Evolutionary conservation across 2,797 vertebrate species (phyloP), one percentile per base, ranked within the genome.

Genomic region (Aeoliscus strigatus): DNA sequence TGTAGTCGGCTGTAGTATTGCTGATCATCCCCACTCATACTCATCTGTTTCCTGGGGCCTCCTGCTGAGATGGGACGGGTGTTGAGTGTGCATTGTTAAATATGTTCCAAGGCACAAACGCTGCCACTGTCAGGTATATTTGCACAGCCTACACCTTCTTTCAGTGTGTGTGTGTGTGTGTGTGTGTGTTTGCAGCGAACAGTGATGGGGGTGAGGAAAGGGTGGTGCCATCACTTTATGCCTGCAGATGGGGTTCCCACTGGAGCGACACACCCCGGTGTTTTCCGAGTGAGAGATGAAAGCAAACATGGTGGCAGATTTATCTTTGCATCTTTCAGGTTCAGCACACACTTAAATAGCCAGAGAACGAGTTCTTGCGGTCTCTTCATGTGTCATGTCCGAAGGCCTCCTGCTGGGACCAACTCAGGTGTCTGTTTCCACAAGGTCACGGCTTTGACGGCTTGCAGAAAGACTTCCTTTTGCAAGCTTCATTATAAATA

Each of bases 231-330:
- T 73, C 65, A 54, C 66, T 70, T 71, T 64, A 66, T 64, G 67
- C 62, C 70, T 27, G 59, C 77, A 78, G 77, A 84, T 79, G 71
- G 17, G 56, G 64, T 56, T 82, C 87, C 81, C 82, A 60, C n/a
- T 71, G 80, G 86, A 86, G 66, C 35, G 73, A 75, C 82, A 83
- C 79, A 75, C 86, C 87, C 84, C 80, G 65, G 73, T 66, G 46
- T 73, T 83, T 70, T 64, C 49, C 47, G 13, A 76, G 45, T 73
- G 61, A 60, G 55, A 77, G 62, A 57, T 40, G 58, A 65, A 56
- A 37, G 51, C 68, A 66, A 78, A 70, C 51, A 64, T 49, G 60
- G 69, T 30, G 21, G 57, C 64, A 70, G 55, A 73, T 63, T 50
- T 43, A 40, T 59, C 63, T 65, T 68, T 70, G 61, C 68, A 63